Conservation (phyloP, 2,113 vertebrate species). For the Trichomycterus rosablanca region DNA sequence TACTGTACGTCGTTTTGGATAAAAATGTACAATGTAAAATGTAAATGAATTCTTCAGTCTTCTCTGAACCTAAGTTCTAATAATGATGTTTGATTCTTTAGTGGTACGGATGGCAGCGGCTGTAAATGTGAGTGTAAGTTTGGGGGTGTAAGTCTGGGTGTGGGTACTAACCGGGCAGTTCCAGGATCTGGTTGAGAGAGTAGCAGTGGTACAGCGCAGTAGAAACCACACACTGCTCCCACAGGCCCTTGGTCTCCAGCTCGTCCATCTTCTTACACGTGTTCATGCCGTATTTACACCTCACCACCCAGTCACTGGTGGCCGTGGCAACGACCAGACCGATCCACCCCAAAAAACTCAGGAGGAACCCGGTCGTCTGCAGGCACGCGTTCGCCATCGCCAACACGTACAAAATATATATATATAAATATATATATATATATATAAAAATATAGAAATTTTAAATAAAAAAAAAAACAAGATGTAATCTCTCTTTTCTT, state of each 20-base stretch:
- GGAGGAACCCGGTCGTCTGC: constrained; percentile 81
- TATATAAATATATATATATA: too few relatives aligned
- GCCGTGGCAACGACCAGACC: constrained; percentile 83
- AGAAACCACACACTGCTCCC: constrained; percentile 91
- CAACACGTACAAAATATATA: too few relatives aligned
- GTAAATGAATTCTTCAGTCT: too few relatives aligned
- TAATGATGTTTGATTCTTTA: too few relatives aligned
- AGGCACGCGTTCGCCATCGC: constrained; percentile 86
- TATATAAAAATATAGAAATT: too few relatives aligned
- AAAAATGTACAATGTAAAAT: not conserved
- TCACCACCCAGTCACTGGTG: constrained; percentile 93
- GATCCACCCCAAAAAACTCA: constrained; percentile 87
- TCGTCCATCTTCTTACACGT: constrained; percentile 92
- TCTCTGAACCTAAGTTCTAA: too few relatives aligned
- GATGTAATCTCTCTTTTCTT: too few relatives aligned
- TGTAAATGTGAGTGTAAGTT: not conserved
- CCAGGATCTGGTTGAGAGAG: constrained; percentile 85
- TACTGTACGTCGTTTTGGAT: too few relatives aligned
- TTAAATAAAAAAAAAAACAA: constrained; percentile 17
- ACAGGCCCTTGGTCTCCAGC: constrained; percentile 84
- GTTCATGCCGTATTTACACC: constrained; percentile 85
- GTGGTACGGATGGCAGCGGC: too few relatives aligned
- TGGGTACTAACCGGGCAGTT: constrained; percentile 79
- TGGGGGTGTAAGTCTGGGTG: not conserved
- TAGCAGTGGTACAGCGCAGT: constrained; percentile 87